Evolutionary conservation across 2,888 invertebrate genomes (phyloP), one percentile per base, ranked within the genome.

Genomic region (Protophormia terraenovae): DNA sequence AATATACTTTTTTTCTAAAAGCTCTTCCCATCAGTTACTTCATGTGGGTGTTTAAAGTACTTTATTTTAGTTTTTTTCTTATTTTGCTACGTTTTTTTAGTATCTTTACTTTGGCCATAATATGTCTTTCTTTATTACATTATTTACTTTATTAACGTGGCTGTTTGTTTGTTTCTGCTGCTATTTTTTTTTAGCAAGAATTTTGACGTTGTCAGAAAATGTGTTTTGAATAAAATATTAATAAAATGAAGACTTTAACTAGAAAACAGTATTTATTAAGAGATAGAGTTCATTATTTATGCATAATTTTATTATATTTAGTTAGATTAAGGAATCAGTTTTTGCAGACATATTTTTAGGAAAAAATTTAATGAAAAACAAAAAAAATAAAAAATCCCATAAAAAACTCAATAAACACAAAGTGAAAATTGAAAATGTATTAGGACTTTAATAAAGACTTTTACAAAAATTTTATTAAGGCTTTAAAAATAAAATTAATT

Each of bases 181-280:
- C 14, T 12, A 10, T 8, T 32, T 24, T 19, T 60, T 71, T 66
- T 84, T 81, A 78, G 73, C 64, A 78, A 50, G 78, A 85, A 82
- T 79, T 82, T 80, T 29, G 66, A 75, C 71, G 69, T 82, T 85
- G 82, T 79, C 71, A 32, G 41, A 75, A 64, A 32, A 71, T 82
- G 85, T 82, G 85, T 71, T 85, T 85, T 78, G 85, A 75, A 85
- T 85, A 78, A n/a, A 45, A 81, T 60, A 19, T 50, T 62, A 41
- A 27, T 35, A 45, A 58, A 82, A 62, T 75, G 35, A 77, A 77
- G 55, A 32, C 53, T 77, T 83, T 38, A 71, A 64, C 66, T 50
- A 64, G 71, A 47, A 72, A 53, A 53, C 7, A 10, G 10, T 60
- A 19, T 32, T 58, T 29, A 32, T 8, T 32, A 38, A 12, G 27